phyloP scores from a whole-genome alignment of 2,113 vertebrate species.

The Entomyzon cyanotis region DNA sequence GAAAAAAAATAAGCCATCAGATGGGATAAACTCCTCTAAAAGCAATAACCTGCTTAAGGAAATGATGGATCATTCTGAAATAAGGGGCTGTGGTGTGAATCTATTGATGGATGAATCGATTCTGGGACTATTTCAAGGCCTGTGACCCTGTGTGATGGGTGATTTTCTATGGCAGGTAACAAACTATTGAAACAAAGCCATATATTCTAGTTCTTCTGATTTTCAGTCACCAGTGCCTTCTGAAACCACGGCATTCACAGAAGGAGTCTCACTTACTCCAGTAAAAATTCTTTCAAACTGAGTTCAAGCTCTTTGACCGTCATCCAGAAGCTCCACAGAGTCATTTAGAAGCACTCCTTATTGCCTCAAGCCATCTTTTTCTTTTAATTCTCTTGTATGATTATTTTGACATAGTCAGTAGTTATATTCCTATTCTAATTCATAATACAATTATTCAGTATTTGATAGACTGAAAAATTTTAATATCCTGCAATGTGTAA shows the following conservation, averaged over 20 bases:
- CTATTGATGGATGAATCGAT: not conserved
- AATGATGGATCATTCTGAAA: slow-evolving; percentile 1
- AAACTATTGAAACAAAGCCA: not conserved
- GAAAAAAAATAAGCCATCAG: not conserved
- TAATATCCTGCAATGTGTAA: not conserved
- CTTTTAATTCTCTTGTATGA: not conserved
- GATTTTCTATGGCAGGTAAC: not conserved
- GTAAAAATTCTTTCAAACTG: not conserved
- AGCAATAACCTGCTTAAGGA: slow-evolving; percentile 4
- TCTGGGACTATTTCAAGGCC: not conserved
- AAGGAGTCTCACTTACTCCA: not conserved
- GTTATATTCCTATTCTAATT: not conserved
- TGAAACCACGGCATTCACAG: not conserved
- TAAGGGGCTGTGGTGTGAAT: not conserved
- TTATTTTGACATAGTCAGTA: not conserved
- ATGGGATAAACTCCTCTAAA: not conserved
- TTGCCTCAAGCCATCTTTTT: not conserved
- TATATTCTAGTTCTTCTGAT: not conserved
- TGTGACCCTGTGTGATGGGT: not conserved
- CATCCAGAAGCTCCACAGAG: not conserved
- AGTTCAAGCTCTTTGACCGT: not conserved
- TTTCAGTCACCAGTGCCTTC: not conserved
- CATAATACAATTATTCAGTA: not conserved
- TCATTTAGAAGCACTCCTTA: not conserved
- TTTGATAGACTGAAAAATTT: not conserved